Evolutionary conservation across 2,797 vertebrate species (phyloP), one percentile per base, ranked within the genome.

Genomic region (Streptopelia turtur): DNA sequence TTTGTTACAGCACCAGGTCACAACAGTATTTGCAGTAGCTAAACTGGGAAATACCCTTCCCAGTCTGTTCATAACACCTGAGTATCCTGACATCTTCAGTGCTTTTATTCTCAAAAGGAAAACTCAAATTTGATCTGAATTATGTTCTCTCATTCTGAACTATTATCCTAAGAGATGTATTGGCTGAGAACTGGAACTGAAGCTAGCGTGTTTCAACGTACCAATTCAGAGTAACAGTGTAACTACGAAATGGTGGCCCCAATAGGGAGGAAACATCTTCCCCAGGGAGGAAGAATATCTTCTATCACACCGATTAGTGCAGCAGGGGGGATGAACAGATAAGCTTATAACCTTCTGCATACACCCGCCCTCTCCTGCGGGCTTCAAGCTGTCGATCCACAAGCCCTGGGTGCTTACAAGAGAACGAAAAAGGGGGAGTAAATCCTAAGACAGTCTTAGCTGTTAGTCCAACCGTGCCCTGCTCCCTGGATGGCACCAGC

Each of bases 361-460:
- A 61, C n/a, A 60, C 50, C 2, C 11, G 21, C 2, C 13, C 21
- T 50, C 64, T 69, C 53, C 89, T 30, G 18, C 52, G 13, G 83
- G 49, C 77, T 81, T 63, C 69, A 68, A 78, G 89, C 89, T 92
- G 81, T 47, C 0, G 0, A 50, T 28, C 39, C 57, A 53, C 41
- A 43, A 96, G 66, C 82, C 57, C 63, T 7, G 66, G 10, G 30
- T 4, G n/a, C 75, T 87, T 63, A 68, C 10, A 37, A 56, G 53
- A 59, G 86, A 86, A 74, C 0, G 2, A 88, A 69, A 10, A 47
- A 88, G 47, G 25, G 37, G 33, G 31, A 88, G 64, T 60, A 92
- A 94, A 93, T 88, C 83, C 77, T 25, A 74, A 90, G 23, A 65
- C 25, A 63, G 39, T 18, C 64, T 83, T 24, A 92, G 74, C 35